Base-by-base conservation (phyloP, 2,888 invertebrate species). In the Ptychoptera albimana region DNA sequence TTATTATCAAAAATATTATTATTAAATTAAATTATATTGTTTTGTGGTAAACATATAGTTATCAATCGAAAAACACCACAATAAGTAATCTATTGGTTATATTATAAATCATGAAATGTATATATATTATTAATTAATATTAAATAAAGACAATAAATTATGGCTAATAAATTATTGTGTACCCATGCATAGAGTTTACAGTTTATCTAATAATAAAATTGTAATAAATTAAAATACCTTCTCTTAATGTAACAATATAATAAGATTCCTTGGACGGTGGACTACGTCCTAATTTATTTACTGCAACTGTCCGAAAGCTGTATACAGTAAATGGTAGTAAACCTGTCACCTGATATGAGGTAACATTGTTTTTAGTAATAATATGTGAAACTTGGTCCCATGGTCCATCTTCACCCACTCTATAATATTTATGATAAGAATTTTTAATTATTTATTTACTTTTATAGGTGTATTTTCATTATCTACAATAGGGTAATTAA, bases 321-420 rank as follows among this genome's bases (percentile, higher is more conserved):
- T 85, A 84, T 46, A 80, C 78, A 41, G 79, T 82, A 65, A 77
- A 83, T 40, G 84, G 82, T 51, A 72, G 68, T 52, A 85, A 69
- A 47, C 70, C 72, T 50, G 71, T 71, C 57, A 84, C 73, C 60
- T 76, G 73, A 66, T 76, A 76, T 56, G 68, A 71, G 50, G 79
- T 78, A 50, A 69, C 65, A 66, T 79, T 80, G 56, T 68, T 72
- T 51, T 72, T 71, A 32, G 78, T 79, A 53, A 71, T 63, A 55
- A 78, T 75, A 52, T 72, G 73, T 51, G 72, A 66, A 55, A 69
- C 68, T 50, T 68, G 68, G 60, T 77, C 74, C 79, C 79, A 80
- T 44, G 73, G 71, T 46, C 78, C 77, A 55, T 76, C 70, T 59
- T 80, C 80, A 48, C 77, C 79, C 56, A 78, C 74, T 55, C 80